Percentiles rank a stretch among this genome's conserved stretches.
These are phyloP conservation scores for Teleopsis dalmanni DNA, from an alignment of 1,140 invertebrate species.

Conservation along the genomic window DNA sequence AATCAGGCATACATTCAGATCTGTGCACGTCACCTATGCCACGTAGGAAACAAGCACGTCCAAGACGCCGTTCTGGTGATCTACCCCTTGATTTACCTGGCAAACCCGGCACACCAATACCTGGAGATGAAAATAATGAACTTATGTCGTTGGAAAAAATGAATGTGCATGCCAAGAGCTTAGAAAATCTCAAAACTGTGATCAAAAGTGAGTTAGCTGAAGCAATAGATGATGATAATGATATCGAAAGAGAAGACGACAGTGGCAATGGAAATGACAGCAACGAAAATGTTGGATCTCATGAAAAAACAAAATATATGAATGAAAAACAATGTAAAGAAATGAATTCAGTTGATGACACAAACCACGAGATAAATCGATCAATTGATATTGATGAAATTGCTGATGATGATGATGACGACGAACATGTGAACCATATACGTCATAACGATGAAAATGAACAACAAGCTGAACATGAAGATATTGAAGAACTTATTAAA, in stretches of 20 bases:
- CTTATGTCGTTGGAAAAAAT: conserved; percentile 8
- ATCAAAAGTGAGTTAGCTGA: conserved; percentile 35
- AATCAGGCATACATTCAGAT: conserved; percentile 28
- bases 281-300: conserved; percentile 10
- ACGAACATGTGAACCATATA: conserved; percentile 23
- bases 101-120: conserved; percentile 1
- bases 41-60: conserved; percentile 70
- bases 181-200: conserved; percentile 28
- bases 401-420: conserved; percentile 22
- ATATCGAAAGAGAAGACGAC: conserved; percentile 9
- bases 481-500: conserved; percentile 40
- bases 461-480: conserved; percentile 15
- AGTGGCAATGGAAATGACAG: conserved; percentile 20
- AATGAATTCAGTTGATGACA: not conserved
- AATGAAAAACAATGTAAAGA: conserved; percentile 3
- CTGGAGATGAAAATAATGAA: not conserved
- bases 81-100: conserved; percentile 51
- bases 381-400: conserved; percentile 2
- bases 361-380: not conserved
- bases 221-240: conserved; percentile 17
- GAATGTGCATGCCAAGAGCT: not conserved
- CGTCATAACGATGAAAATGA: conserved; percentile 29
- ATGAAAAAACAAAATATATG: conserved; percentile 4
- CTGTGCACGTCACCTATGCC: conserved; percentile 65
- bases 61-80: conserved; percentile 71